Base-by-base conservation (phyloP, 2,113 vertebrate genomes). In the Chinchilla lanigera region DNA sequence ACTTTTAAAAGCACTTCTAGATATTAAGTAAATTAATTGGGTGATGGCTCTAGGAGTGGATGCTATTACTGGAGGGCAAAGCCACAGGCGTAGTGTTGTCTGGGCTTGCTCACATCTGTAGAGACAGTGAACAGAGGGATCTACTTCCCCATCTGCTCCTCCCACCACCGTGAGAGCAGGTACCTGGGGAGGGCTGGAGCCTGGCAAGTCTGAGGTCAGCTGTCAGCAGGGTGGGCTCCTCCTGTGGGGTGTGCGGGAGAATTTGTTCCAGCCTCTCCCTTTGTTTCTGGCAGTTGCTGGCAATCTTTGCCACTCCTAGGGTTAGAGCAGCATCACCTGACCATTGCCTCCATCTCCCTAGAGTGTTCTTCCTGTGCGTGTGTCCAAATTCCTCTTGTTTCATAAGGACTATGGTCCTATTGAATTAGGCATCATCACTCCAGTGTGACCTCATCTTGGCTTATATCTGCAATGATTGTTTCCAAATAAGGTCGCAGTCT, bases 31-130 rank as follows among this genome's bases (percentile, higher is more conserved):
- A 9, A 63, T 35, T 22, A 8, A 9, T n/a, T 22, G 19, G 30
- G 9, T 6, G 12, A 2, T 30, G 10, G 67, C n/a, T 9, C 47
- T 13, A 3, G 44, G 47, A 38, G 26, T 26, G 8, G 13, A 10
- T 14, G 26, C 28, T 14, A n/a, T 35, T 52, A 10, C 22, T 33
- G 28, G 33, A 22, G 56, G 75, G 61, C 1, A 2, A 41, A 30
- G 47, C 5, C 60, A 95, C 8, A 30, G 28, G 58, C 50, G 2
- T 26, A 35, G 71, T 13, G 3, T 3, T n/a, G 50, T 35, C n/a
- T 26, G 67, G 65, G 20, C 12, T 28, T 41, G 33, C 52, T 4
- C 24, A 17, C 0, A 0, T 47, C 38, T 8, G 20, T 4, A 12
- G 89, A 61, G 35, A 13, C 14, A 60, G 54, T 30, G 16, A 38